Conservation (phyloP, 1,140 invertebrate genomes). For the Heterodera schachtii region DNA sequence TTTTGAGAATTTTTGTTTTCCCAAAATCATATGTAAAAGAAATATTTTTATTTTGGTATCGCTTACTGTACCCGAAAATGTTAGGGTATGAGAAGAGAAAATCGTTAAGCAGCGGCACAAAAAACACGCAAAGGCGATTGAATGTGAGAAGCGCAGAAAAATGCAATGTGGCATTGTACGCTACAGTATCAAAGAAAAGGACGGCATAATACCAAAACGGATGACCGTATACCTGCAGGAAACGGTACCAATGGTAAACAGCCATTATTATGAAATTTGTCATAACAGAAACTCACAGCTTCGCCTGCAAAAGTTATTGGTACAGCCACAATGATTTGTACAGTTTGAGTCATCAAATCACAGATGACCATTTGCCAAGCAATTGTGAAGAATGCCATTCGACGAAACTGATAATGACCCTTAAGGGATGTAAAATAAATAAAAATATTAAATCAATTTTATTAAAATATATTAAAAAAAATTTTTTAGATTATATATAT, state of each 20-base stretch:
- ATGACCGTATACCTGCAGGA: constrained; percentile 30
- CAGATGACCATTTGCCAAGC: constrained; percentile 28
- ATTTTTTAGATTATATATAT: no score
- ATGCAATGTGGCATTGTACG: constrained; percentile 20
- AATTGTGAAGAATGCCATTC: constrained; percentile 25
- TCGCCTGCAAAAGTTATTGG: constrained; percentile 19
- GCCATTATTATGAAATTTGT: not conserved
- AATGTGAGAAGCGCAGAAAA: constrained; percentile 24
- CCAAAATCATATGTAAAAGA: no score
- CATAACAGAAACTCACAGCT: constrained; percentile 2
- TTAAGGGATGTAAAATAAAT: no score
- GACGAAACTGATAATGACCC: constrained; percentile 24
- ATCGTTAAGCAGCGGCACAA: constrained; percentile 12
- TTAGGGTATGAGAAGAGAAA: constrained; percentile 2
- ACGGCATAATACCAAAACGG: constrained; percentile 25
- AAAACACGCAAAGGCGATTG: constrained; percentile 27
- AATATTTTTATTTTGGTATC: no score
- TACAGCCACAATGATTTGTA: constrained; percentile 20
- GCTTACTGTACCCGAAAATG: constrained; percentile 12
- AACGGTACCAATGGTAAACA: not conserved
- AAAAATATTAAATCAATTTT: no score
- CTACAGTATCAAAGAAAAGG: constrained; percentile 21
- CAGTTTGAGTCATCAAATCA: constrained; percentile 17
- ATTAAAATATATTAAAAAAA: no score
- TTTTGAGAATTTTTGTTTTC: no score